Evolutionary conservation across 2,113 vertebrate species (phyloP), one percentile per base, ranked within the genome.

Genomic region (Oryzias javanicus): DNA sequence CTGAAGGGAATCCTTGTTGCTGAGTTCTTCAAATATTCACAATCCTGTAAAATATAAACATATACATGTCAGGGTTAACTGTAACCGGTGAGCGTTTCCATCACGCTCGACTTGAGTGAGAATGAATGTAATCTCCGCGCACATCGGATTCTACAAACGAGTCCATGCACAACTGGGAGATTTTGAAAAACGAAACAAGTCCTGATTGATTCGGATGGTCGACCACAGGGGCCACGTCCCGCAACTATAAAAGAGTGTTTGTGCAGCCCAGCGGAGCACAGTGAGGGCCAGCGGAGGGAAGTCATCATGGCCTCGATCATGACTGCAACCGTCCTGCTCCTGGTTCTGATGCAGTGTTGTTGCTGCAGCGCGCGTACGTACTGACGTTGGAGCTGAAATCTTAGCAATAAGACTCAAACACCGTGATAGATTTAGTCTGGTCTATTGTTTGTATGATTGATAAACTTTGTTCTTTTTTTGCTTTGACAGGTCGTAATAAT

Each of bases 121-220:
- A 24, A 14, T 4, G 4, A 18, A 19, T 2, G 13, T 22, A 70
- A 80, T 77, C 77, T 57, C 13, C 14, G 4, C 13, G 5, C 44
- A 5, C 58, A 74, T 82, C 66, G 8, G 62, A 66, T 79, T 70
- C 47, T 51, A 3, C 7, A 15, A 15, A 24, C 52, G 15, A 79
- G 53, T 18, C 19, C 46, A 64, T 29, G 42, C 74, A 74, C 20
- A 48, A 42, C 14, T 63, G 27, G 59, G 14, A n/a, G 67, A 50
- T 35, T 17, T 17, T 5, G 24, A n/a, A 3, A 42, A 29, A 25
- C 22, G 1, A 1, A 42, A 20, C 62, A 41, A 40, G 51, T 35
- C 17, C 14, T n/a, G 51, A 19, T 29, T 18, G 51, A 41, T 54
- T n/a, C 18, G 2, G 4, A 3, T 16, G 29, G 19, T 3, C 27